Evolutionary conservation across 2,888 invertebrate genomes (phyloP), one percentile per base, ranked within the genome.

Genomic region (Mystacides longicornis): DNA sequence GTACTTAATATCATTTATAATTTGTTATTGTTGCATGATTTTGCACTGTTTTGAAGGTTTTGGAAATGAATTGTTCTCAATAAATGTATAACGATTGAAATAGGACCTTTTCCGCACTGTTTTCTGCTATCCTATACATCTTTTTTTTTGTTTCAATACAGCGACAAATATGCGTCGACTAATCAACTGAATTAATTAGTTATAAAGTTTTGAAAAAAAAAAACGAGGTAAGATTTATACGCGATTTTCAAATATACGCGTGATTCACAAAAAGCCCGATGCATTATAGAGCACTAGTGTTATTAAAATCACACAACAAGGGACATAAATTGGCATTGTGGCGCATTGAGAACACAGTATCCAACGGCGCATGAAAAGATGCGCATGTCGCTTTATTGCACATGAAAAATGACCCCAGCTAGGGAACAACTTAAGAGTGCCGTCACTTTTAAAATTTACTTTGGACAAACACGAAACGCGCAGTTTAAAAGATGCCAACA

Each of bases 371-470:
- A 37, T 37, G 37, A 37, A 37, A 37, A 37, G 37, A 16, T 37
- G 16, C 16, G 14, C 37, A 37, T 37, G 37, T 37, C 14, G 37
- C 16, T 37, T 37, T 37, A 37, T 37, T 37, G 37, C 37, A 14
- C 14, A 37, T 37, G 37, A 37, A 37, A 37, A 37, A 37, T 37
- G 37, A 37, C 37, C 37, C 37, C 37, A 16, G 37, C n/a, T 14
- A 37, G 14, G 37, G 37, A 14, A 16, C 37, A 16, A 37, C 16
- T 37, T 37, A 3, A 37, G 7, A n/a, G 3, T 16, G 16, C n/a
- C 37, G 37, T 37, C 37, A 37, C 37, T 14, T 37, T 37, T n/a
- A n/a, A 37, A 37, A 37, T 37, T 37, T 37, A 37, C 37, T 37
- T 3, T 37, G n/a, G 3, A 16, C 14, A 37, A 37, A 37, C 37